Base-by-base conservation (phyloP, 2,888 invertebrate species). In the Ligdia adustata region DNA sequence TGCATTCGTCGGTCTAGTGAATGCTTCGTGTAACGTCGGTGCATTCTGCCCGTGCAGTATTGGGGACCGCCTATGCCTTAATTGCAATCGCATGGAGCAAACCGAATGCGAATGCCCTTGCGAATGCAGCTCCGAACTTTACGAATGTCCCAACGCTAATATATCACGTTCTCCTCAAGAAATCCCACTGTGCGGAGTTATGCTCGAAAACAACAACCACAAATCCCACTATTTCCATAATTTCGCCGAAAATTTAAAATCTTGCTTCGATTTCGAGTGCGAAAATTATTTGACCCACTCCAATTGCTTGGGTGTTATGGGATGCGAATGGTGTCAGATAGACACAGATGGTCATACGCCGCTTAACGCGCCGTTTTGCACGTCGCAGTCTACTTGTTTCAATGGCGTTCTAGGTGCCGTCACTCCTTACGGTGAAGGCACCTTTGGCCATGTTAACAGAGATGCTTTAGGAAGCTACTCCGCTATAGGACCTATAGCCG, bases 61-160 rank as follows among this genome's bases (percentile, higher is more conserved):
- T 82, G 95, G 94, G 43, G 96, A 97, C 76, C 93, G 97, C 2
- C 91, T 96, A 2, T 98, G 98, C 75, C 91, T 98, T 14, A 98
- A 98, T 75, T 98, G 98, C 75, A 95, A 97, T 75, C 93, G 97
- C 34, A 97, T 98, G 96, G 98, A 98, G 75, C 97, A 97, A 82
- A 95, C 94, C 2, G 97, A 98, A 72, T 98, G 98, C 66, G 98
- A 98, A 79, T 98, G 98, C 71, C 98, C 98, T 0, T 98, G 98
- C 75, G 97, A 98, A 79, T 98, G 98, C 71, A 94, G 91, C 51
- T 90, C 92, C 1, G 86, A 88, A 60, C 61, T 77, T 3, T 86
- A 82, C 38, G 82, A 87, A 32, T 88, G 87, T 37, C 76, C 83
- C 0, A 74, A 75, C 41, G 61, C 77, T 0, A 87, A 84, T 43